phyloP scores from a whole-genome alignment of 2,888 invertebrate genomes.

The Caradrina clavipalpis region DNA sequence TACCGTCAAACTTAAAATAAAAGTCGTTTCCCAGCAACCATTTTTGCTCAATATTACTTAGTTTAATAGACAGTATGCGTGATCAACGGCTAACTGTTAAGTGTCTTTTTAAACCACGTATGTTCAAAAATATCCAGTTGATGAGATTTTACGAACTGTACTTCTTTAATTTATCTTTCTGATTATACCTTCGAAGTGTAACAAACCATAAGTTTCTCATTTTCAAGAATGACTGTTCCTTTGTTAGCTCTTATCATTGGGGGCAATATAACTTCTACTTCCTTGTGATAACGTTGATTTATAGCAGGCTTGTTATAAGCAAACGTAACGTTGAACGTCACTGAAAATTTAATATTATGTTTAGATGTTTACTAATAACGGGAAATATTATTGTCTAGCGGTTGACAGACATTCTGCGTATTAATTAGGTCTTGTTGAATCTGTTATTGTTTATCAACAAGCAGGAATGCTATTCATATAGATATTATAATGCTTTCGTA shows the following conservation, averaged over 20 bases:
- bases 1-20: too few species aligned
- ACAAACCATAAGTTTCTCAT: background rate
- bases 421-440: background rate
- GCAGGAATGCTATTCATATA: background rate
- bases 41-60: too few species aligned
- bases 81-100: too few species aligned
- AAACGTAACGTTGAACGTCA: constrained; percentile 30
- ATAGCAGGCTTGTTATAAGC: constrained; percentile 31
- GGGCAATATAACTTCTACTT: constrained; percentile 48
- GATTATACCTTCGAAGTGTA: background rate
- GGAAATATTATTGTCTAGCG: constrained; percentile 12
- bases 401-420: background rate
- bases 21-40: too few species aligned
- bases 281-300: constrained; percentile 56
- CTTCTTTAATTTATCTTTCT: background rate
- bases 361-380: constrained; percentile 26
- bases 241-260: constrained; percentile 39
- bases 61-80: too few species aligned
- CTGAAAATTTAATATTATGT: constrained; percentile 23
- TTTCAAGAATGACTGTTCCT: constrained; percentile 23
- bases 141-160: too few species aligned
- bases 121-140: too few species aligned
- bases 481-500: background rate
- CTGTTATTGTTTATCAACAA: background rate
- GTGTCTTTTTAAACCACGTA: too few species aligned